A percentile compares a stretch with the other conserved stretches of the same genome.
These are phyloP conservation scores for Ramphastos sulfuratus DNA, from an alignment of 2,113 vertebrate genomes.

Conservation along the genomic window DNA sequence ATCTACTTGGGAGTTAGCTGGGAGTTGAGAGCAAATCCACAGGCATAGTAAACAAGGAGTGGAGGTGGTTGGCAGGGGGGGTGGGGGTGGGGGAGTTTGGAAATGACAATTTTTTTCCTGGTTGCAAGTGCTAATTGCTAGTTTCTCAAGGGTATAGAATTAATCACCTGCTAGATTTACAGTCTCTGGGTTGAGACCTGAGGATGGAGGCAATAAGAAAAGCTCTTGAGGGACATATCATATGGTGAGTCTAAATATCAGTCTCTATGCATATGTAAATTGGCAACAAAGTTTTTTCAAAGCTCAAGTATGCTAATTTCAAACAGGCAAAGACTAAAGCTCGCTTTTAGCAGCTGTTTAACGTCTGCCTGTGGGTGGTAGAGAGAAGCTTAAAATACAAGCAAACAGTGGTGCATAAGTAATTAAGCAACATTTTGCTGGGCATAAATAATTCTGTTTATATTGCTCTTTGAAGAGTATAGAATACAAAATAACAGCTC, in stretches of 20 bases:
- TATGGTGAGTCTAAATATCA: constrained; percentile 96
- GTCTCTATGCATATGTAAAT: constrained; percentile 99
- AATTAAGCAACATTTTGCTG: constrained; percentile 99
- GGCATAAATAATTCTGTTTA: constrained; percentile 99
- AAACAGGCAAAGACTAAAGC: constrained; percentile 91
- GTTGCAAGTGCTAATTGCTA: constrained; percentile 90
- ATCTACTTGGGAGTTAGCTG: constrained; percentile 78
- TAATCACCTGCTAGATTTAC: constrained; percentile 98
- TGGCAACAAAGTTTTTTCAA: constrained; percentile 90
- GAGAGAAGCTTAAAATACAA: constrained; percentile 89
- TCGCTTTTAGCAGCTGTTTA: constrained; percentile 98
- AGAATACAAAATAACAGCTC: constrained; percentile 80
- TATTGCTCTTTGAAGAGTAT: constrained; percentile 90
- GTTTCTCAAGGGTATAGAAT: constrained; percentile 95
- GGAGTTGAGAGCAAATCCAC: constrained; percentile 80
- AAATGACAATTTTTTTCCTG: constrained; percentile 87
- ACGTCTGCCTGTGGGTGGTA: constrained; percentile 97
- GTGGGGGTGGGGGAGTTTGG: background rate
- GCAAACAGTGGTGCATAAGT: constrained; percentile 93
- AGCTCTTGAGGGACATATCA: constrained; percentile 93
- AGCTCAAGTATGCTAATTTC: constrained; percentile 99
- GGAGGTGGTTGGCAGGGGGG: too few relatives aligned
- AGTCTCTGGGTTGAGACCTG: constrained; percentile 93
- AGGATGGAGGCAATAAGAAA: constrained; percentile 98
- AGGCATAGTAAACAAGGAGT: constrained; percentile 79